phyloP scores from a whole-genome alignment of 2,797 vertebrate species.

The Hemitrygon akajei region DNA sequence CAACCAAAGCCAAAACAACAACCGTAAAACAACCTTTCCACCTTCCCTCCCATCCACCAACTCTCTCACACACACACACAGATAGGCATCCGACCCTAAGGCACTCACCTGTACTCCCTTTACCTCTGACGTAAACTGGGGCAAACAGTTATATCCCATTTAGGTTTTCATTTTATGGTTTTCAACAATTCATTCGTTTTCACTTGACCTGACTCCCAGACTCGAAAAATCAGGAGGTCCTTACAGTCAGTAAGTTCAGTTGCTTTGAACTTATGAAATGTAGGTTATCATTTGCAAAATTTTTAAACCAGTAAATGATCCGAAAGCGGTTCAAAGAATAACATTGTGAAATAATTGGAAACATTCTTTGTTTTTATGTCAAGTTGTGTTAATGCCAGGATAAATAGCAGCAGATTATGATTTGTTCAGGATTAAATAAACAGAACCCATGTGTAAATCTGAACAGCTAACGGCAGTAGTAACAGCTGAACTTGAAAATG shows the following conservation, averaged over 20 bases:
- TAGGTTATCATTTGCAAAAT: background rate
- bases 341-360: slow-evolving; percentile 23
- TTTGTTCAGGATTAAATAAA: background rate
- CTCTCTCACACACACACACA: no score
- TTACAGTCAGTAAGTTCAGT: background rate
- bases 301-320: slow-evolving; percentile 1
- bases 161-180: background rate
- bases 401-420: background rate
- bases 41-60: no score
- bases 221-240: background rate
- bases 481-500: background rate
- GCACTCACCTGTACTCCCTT: background rate
- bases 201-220: background rate
- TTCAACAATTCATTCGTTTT: background rate
- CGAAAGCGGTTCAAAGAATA: slow-evolving; percentile 23
- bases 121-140: background rate
- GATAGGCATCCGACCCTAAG: no score
- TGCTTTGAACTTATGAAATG: background rate
- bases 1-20: no score
- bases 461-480: background rate
- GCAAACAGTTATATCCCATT: background rate
- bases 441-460: background rate
- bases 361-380: background rate
- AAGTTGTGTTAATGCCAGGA: background rate
- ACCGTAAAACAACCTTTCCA: no score